Percentiles rank a stretch among this genome's conserved stretches.
Conservation (phyloP, 2,113 vertebrate genomes). For the Vicugna pacos region DNA sequence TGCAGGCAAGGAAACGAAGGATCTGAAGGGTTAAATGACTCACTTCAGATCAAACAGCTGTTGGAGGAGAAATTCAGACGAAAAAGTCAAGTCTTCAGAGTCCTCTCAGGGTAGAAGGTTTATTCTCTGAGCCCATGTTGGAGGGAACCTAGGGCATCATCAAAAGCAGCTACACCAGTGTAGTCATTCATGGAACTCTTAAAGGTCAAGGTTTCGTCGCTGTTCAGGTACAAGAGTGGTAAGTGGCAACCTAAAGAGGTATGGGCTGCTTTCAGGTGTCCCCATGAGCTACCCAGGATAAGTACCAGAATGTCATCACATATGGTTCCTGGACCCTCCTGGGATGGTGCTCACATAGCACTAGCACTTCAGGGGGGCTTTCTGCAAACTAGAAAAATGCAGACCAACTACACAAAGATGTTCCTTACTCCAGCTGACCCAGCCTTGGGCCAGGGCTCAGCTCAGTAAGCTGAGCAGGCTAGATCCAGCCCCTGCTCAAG, state of each 20-base stretch:
- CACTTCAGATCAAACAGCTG: not conserved
- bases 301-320: not conserved
- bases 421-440: not conserved
- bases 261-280: not conserved
- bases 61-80: not conserved
- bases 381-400: conserved; percentile 14
- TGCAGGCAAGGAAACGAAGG: conserved; percentile 20
- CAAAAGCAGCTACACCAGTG: not conserved
- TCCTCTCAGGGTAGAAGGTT: not conserved
- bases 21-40: conserved; percentile 5
- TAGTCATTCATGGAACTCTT: not conserved
- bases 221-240: not conserved
- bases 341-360: not conserved
- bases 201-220: not conserved
- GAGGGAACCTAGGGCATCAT: not conserved
- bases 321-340: not conserved
- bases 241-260: not conserved
- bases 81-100: conserved; percentile 9
- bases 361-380: not conserved
- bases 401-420: not conserved
- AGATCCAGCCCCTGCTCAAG: not conserved
- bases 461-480: not conserved
- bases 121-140: not conserved
- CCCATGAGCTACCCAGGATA: not conserved
- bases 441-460: not conserved